Base-by-base conservation (phyloP, 2,888 invertebrate genomes). In the Rhagophthalmus giganteus region DNA sequence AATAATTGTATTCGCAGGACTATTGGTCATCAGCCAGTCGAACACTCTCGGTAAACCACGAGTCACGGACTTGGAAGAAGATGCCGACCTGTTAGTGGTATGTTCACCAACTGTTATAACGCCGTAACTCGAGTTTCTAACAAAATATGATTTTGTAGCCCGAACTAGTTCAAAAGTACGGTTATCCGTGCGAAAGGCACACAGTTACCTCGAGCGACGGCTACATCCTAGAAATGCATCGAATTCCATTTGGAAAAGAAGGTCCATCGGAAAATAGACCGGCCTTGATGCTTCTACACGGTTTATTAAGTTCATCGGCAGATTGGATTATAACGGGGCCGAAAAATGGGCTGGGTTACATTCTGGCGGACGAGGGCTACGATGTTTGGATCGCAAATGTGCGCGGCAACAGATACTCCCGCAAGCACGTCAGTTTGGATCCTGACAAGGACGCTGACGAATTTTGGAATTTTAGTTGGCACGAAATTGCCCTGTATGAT, bases 401-500 rank as follows among this genome's bases (percentile, higher is more conserved):
- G 25, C 71, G 84, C n/a, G 84, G 84, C 25, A 83, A 81, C 64
- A 77, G 74, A 1, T 84, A 81, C 63, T 77, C 78, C 8, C 73
- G 73, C 39, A 68, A 70, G 9, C 83, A 84, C 61, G 62, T 71
- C 4, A 72, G 65, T 7, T 62, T 67, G n/a, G 37, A 56, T 31
- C 53, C 56, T 6, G 46, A 47, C 6, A 44, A 37, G 13, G 40
- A 55, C 26, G 32, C 50, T 0, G 31, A 30, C 8, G 42, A 58
- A 41, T 64, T 62, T 47, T 64, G 61, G 61, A 53, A 59, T 33
- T 64, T 63, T 32, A 88, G 88, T 42, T 93, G 86, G 85, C 88
- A 92, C 66, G 85, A 90, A 66, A 88, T 91, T 70, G 88, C 86
- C 1, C 72, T 79, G 39, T 80, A 76, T 55, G 94, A 94, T 72